Evolutionary conservation across 2,797 vertebrate species (phyloP).

Genomic region (Channallabes apus): DNA sequence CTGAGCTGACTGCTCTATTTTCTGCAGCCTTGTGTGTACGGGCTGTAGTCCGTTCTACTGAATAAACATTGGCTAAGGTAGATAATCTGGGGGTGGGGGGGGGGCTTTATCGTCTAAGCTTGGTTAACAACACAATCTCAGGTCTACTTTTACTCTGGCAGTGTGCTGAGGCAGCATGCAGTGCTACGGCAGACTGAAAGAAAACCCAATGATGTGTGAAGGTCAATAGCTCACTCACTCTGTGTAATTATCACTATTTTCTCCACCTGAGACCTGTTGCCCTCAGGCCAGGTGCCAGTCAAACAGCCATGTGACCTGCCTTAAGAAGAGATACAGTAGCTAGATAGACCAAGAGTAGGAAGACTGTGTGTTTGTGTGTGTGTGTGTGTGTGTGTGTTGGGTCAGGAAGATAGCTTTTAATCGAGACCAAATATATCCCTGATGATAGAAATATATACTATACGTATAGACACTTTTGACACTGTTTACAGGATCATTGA

Average conservation of each 20-base stretch:
- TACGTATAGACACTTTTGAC: not conserved
- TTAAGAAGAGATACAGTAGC: conserved; percentile 1
- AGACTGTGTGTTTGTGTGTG: too few species aligned
- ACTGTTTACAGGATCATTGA: not conserved
- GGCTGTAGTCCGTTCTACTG: conserved; percentile 21
- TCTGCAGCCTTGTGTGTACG: conserved; percentile 36
- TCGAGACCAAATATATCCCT: not conserved
- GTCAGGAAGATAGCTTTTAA: not conserved
- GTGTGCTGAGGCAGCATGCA: conserved; percentile 3
- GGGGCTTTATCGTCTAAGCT: conserved; percentile 27
- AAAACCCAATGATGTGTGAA: conserved; percentile 43
- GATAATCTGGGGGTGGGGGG: conserved; percentile 23
- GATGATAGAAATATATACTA: not conserved
- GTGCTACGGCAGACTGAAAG: conserved; percentile 1
- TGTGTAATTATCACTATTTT: conserved; percentile 30
- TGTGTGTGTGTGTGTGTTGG: conserved; percentile 15
- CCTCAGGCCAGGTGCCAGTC: conserved; percentile 33
- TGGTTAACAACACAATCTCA: conserved; percentile 37
- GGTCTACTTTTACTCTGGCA: conserved; percentile 31
- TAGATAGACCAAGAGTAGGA: not conserved
- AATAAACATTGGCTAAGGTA: conserved; percentile 40
- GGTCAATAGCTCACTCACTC: conserved; percentile 29
- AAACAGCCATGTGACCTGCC: conserved; percentile 24
- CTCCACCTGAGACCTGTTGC: conserved; percentile 40
- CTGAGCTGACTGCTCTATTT: conserved; percentile 32